Evolutionary conservation across 2,797 vertebrate genomes (phyloP).

Genomic region (Phalanger gymnotis): DNA sequence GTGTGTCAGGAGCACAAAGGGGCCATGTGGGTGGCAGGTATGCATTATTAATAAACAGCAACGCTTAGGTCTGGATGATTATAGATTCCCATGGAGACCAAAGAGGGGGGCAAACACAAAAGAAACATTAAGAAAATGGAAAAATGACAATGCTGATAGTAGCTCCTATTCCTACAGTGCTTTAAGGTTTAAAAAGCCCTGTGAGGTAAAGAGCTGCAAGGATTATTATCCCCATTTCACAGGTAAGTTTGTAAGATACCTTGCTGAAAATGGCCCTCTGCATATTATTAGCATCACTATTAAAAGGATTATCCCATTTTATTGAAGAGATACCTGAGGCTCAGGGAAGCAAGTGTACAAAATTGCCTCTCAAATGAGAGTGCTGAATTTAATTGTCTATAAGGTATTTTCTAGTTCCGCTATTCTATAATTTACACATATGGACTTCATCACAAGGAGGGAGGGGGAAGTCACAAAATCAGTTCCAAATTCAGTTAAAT

Average conservation of each 20-base stretch:
- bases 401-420: not conserved
- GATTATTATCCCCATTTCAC: not conserved
- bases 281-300: not conserved
- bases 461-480: not conserved
- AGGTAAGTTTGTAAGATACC: not conserved
- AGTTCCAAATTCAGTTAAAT: not conserved
- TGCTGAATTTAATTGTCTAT: not conserved
- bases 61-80: not conserved
- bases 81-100: not conserved
- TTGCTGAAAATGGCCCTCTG: not conserved
- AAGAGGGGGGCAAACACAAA: not conserved
- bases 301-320: not conserved
- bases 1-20: not conserved
- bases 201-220: not conserved
- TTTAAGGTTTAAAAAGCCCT: not conserved
- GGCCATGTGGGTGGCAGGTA: rapidly evolving
- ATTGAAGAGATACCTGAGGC: not conserved
- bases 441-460: not conserved
- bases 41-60: rapidly evolving
- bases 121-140: not conserved
- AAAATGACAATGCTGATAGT: not conserved
- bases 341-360: not conserved
- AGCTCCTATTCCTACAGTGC: not conserved
- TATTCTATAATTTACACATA: not conserved
- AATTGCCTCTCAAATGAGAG: not conserved